Base-by-base conservation (phyloP, 1,140 invertebrate species). In the Lasaia peninsularis region DNA sequence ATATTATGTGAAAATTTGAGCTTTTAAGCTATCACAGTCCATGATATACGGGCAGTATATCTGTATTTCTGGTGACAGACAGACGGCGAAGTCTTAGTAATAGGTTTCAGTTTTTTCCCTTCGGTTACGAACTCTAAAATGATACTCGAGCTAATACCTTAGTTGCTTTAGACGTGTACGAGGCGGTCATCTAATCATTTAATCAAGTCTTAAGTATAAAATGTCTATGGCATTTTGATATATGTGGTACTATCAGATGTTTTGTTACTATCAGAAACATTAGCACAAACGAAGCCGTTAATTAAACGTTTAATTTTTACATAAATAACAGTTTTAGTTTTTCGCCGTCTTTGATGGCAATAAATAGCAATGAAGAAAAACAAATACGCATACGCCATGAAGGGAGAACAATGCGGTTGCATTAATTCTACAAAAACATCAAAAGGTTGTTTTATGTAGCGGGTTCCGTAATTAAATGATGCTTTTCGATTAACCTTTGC, bases 241-340 rank as follows among this genome's bases (percentile, higher is more conserved):
- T 18, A 20, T 24, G 16, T 21, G 48, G 10, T 21, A 28, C 12
- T 28, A 31, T n/a, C 24, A 10, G 6, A 40, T 24, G 53, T 40
- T 56, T 40, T 56, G 37, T 56, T 57, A 48, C 7, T 57, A 28
- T 57, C 11, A 18, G 16, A 14, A 56, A 44, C 37, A 44, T 40
- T 40, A 40, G 11, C 35, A 40, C 35, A 16, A 35, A 40, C 7
- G 8, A 18, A 18, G 5, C 12, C 35, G 35, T 40, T 40, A 40
- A 40, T 40, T 40, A 40, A 40, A 40, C 35, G 35, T 8, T 40
- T 40, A 18, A 40, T 18, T 40, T 40, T 12, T 40, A 40, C 14
- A 40, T 40, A 40, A 18, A 40, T 40, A 16, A 40, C 16, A 40
- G 24, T 28, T 40, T 40, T 40, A 16, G 9, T 14, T 18, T 40